Conservation (phyloP, 35 echinoderm and acorn worm species). For the Acanthaster planci region DNA sequence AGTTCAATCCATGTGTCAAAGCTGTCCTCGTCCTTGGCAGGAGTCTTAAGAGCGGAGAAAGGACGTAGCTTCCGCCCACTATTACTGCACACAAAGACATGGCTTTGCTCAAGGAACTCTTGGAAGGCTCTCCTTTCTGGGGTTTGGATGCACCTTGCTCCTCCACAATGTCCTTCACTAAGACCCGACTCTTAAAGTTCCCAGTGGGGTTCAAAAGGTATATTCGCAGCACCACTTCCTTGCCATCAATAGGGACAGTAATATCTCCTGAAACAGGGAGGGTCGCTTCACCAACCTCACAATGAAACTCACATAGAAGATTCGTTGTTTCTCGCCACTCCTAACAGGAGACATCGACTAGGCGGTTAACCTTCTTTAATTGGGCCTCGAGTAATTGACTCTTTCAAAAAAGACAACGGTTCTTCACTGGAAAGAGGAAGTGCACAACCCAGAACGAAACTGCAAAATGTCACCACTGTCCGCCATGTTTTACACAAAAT, state of each 20-base stretch:
- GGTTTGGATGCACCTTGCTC: background rate
- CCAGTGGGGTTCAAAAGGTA: background rate
- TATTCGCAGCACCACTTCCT: background rate
- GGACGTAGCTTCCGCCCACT: constrained; percentile 6
- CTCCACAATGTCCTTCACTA: background rate
- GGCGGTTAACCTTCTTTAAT: background rate
- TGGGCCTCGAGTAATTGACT: background rate
- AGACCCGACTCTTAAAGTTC: background rate
- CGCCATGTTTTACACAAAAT: no score
- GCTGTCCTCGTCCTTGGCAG: constrained; percentile 32
- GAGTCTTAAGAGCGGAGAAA: background rate
- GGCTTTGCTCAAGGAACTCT: background rate
- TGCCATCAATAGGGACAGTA: background rate
- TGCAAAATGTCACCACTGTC: no score
- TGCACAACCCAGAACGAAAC: background rate
- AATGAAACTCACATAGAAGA: constrained; percentile 24
- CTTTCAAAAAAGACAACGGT: background rate
- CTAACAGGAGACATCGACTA: background rate
- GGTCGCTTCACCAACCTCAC: background rate
- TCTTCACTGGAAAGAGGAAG: constrained; percentile 14
- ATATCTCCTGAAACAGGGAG: background rate
- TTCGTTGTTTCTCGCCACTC: background rate
- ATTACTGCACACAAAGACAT: constrained; percentile 1
- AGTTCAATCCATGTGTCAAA: constrained; percentile 37
- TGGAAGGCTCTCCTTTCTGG: no score